These are phyloP conservation scores for Fragum fragum DNA, from an alignment of 2,888 invertebrate genomes.

Conservation along the genomic window DNA sequence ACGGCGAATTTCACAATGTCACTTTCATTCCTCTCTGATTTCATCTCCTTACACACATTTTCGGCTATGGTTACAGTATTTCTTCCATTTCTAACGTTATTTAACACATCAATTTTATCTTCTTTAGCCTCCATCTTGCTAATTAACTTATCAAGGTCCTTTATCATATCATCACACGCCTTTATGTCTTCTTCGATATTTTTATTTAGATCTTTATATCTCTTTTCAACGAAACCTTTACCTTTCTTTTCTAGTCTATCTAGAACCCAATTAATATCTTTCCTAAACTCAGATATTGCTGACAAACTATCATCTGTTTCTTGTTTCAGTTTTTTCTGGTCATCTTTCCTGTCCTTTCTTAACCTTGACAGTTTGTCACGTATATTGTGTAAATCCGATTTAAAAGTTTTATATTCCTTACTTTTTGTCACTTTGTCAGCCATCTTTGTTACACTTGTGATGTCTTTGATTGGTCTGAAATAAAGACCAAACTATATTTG, in stretches of 20 bases:
- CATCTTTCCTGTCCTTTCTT: constrained; percentile 35
- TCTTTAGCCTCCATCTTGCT: background rate
- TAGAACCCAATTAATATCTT: constrained; percentile 52
- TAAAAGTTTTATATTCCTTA: constrained; percentile 43
- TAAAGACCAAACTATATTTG: too few relatives aligned
- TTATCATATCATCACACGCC: constrained; percentile 40
- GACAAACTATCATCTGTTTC: constrained; percentile 48
- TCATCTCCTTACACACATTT: constrained; percentile 35
- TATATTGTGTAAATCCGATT: constrained; percentile 26
- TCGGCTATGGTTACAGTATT: constrained; percentile 26
- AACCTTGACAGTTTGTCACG: constrained; percentile 31
- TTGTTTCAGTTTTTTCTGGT: constrained; percentile 39
- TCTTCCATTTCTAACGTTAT: constrained; percentile 37
- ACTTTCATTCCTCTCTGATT: constrained; percentile 14
- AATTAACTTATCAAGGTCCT: constrained; percentile 34
- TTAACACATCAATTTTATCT: constrained; percentile 17
- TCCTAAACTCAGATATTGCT: constrained; percentile 46
- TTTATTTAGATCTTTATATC: constrained; percentile 42
- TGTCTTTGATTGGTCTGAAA: constrained; percentile 29
- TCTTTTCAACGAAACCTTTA: constrained; percentile 42
- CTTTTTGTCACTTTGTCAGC: constrained; percentile 24
- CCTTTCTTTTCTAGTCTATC: constrained; percentile 56
- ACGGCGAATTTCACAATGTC: constrained; percentile 55
- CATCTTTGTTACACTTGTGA: constrained; percentile 21
- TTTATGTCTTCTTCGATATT: constrained; percentile 39